Evolutionary conservation across 92 coral and sea anemone species (phyloP).

Genomic region (Pocillopora grandis): DNA sequence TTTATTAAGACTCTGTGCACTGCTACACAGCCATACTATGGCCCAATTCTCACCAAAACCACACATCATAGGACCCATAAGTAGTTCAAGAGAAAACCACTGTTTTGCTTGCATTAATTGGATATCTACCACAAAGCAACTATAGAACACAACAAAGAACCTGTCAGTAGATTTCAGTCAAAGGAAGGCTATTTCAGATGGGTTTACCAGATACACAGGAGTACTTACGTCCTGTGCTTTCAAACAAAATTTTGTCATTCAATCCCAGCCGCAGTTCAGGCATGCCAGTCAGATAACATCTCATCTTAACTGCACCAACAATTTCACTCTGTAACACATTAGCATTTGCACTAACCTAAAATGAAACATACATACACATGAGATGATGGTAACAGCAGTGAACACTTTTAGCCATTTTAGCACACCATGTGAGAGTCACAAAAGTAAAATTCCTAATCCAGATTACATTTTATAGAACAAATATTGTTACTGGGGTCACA

Average conservation of each 20-base stretch:
- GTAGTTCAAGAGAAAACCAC: too few species aligned
- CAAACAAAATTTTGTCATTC: slow-evolving; percentile 95
- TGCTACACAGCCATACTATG: too few species aligned
- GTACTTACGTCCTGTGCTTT: slow-evolving; percentile 94
- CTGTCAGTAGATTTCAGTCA: not conserved
- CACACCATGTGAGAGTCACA: too few species aligned
- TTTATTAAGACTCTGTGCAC: too few species aligned
- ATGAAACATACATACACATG: not conserved
- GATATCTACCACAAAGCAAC: too few species aligned
- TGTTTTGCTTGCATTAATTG: too few species aligned
- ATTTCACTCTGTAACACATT: slow-evolving; percentile 98
- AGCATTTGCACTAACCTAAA: slow-evolving; percentile 92
- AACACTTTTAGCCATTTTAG: not conserved
- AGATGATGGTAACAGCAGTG: not conserved
- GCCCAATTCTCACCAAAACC: too few species aligned
- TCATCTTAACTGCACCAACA: slow-evolving; percentile 93
- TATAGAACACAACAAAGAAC: too few species aligned
- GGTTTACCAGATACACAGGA: not conserved
- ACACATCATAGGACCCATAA: too few species aligned
- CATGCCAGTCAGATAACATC: slow-evolving; percentile 96
- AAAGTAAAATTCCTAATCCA: too few species aligned
- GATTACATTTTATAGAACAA: too few species aligned
- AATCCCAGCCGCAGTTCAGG: slow-evolving; percentile 96
- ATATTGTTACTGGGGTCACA: too few species aligned
- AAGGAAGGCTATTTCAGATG: not conserved